Evolutionary conservation across 2,797 vertebrate genomes (phyloP).

Genomic region (Alosa sapidissima): DNA sequence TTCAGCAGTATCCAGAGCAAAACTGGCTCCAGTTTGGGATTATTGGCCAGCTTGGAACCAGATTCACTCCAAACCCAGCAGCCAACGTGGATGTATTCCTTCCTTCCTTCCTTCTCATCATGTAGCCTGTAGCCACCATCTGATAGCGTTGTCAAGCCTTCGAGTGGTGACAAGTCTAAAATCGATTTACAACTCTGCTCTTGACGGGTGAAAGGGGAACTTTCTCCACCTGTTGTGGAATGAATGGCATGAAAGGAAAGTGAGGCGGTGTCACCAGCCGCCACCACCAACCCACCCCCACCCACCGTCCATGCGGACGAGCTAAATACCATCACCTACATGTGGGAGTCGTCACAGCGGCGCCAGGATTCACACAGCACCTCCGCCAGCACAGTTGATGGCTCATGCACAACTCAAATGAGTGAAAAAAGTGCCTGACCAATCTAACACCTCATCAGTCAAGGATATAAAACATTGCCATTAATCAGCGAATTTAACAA

Average conservation of each 20-base stretch:
- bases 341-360: neutral
- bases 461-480: neutral
- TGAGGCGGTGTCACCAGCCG: neutral
- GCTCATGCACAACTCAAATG: neutral
- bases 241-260: neutral
- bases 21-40: neutral
- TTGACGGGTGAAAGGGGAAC: neutral
- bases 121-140: neutral
- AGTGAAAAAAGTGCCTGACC: neutral
- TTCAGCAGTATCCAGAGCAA: neutral
- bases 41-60: neutral
- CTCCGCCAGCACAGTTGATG: neutral
- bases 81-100: neutral
- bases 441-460: neutral
- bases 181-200: neutral
- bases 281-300: neutral
- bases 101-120: neutral
- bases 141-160: neutral
- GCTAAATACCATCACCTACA: conserved; percentile 3
- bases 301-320: neutral
- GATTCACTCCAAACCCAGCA: neutral
- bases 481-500: neutral
- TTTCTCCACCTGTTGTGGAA: neutral
- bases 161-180: neutral
- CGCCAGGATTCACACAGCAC: neutral